Evolutionary conservation across 2,113 vertebrate species (phyloP), one percentile per base, ranked within the genome.

Genomic region (Equus przewalskii): DNA sequence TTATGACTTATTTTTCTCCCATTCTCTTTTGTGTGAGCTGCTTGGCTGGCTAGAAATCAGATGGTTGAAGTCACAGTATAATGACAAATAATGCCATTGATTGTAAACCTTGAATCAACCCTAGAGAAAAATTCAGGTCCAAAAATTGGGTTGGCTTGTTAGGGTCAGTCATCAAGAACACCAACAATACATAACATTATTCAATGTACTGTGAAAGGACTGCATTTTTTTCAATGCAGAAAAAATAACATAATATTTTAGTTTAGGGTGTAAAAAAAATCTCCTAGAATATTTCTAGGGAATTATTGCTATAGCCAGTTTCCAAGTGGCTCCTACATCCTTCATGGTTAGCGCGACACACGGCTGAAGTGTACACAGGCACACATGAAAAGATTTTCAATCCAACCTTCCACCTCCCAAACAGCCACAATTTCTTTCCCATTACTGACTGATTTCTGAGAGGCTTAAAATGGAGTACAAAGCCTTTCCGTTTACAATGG

Each of bases 141-240:
- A 60, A 73, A 73, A 49, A 49, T 60, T 18, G 24, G 49, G 5
- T 85, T 79, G 51, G 46, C 19, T 58, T 76, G 26, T n/a, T 85
- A 24, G 72, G 56, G 41, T 54, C 69, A 22, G 26, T 28, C 64
- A 78, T 60, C 10, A 95, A 84, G 36, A 84, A 81, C 5, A 14
- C 12, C 41, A 75, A 44, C 4, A 87, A 49, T 79, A 18, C 2
- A 8, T 9, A 91, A 8, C 41, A 96, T 54, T 89, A 22, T 83
- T 78, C 54, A 70, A 12, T 46, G 19, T 49, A 26, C 36, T 84
- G 28, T 89, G 56, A 91, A 88, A 33, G 0, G 8, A 41, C 7
- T 93, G 44, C 22, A 64, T 36, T 92, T 89, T 95, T 72, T 88
- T 41, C 36, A 91, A 95, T 36, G 64, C 28, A 58, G 56, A 92